Conservation (phyloP, 2,888 invertebrate species). For the Zaprionus obscuricornis region DNA sequence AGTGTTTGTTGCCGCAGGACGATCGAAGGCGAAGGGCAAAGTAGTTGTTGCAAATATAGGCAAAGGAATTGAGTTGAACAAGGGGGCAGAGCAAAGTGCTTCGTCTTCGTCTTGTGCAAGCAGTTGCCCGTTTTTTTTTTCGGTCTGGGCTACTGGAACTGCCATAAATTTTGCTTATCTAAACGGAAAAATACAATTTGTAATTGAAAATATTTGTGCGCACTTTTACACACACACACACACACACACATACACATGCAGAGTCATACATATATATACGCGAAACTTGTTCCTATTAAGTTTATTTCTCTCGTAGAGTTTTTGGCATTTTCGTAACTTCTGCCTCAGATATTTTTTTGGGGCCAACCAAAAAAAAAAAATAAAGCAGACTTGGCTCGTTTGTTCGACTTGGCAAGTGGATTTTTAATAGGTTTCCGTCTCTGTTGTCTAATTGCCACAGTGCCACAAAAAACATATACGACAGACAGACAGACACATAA, state of each 20-base stretch:
- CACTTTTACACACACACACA: constrained; percentile 30
- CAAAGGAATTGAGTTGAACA: constrained; percentile 2
- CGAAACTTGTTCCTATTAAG: too few relatives aligned
- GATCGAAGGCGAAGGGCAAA: constrained; percentile 28
- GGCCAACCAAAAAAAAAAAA: too few relatives aligned
- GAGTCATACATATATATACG: too few relatives aligned
- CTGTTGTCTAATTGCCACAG: constrained; percentile 47
- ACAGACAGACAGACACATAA: too few relatives aligned
- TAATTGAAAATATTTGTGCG: constrained; percentile 75
- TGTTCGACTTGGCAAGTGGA: constrained; percentile 41
- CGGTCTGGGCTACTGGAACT: constrained; percentile 41
- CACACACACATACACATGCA: constrained; percentile 14
- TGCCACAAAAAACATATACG: too few relatives aligned
- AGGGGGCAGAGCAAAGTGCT: too few relatives aligned
- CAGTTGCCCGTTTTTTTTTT: constrained; percentile 21
- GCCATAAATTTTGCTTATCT: constrained; percentile 78
- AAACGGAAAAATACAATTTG: constrained; percentile 77
- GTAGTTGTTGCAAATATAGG: not conserved
- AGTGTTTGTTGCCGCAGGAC: constrained; percentile 74
- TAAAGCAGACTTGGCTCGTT: too few relatives aligned
- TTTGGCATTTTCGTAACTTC: too few relatives aligned
- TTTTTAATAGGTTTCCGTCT: constrained; percentile 57
- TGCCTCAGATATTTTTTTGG: too few relatives aligned
- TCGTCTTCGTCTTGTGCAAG: too few relatives aligned
- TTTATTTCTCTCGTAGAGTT: too few relatives aligned